These are phyloP conservation scores for Rhagoletis zephyria DNA, from an alignment of 1,140 invertebrate genomes.

Conservation along the genomic window DNA sequence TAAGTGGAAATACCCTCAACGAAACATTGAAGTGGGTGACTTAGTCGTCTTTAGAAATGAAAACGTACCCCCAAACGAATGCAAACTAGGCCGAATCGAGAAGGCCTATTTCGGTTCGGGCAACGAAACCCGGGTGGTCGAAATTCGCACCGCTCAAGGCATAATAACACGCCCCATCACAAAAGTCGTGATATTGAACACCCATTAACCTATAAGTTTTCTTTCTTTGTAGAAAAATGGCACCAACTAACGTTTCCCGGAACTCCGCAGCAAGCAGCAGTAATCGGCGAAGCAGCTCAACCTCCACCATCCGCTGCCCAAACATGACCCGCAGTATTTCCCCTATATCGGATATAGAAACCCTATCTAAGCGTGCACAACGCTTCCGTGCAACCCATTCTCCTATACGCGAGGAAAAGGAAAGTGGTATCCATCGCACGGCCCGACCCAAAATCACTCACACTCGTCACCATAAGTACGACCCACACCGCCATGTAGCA, in stretches of 20 bases:
- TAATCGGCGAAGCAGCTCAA: too few relatives aligned
- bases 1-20: constrained; percentile 46
- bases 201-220: not conserved
- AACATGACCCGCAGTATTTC: too few relatives aligned
- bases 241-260: not conserved
- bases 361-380: too few relatives aligned
- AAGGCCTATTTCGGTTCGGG: not conserved
- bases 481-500: too few relatives aligned
- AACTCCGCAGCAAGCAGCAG: too few relatives aligned
- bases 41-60: not conserved
- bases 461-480: too few relatives aligned
- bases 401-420: too few relatives aligned
- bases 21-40: not conserved
- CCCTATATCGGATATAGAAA: too few relatives aligned
- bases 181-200: not conserved
- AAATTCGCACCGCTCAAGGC: not conserved
- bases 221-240: not conserved
- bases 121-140: not conserved
- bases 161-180: not conserved
- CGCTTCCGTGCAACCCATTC: too few relatives aligned
- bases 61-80: not conserved
- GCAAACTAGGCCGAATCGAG: not conserved
- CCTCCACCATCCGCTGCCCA: too few relatives aligned
- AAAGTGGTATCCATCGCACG: too few relatives aligned
- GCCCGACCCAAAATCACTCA: too few relatives aligned